A percentile compares a stretch with the other conserved stretches of the same genome.
Conservation (phyloP, 35 echinoderm and acorn worm genomes). For the Apostichopus parvimensis region DNA sequence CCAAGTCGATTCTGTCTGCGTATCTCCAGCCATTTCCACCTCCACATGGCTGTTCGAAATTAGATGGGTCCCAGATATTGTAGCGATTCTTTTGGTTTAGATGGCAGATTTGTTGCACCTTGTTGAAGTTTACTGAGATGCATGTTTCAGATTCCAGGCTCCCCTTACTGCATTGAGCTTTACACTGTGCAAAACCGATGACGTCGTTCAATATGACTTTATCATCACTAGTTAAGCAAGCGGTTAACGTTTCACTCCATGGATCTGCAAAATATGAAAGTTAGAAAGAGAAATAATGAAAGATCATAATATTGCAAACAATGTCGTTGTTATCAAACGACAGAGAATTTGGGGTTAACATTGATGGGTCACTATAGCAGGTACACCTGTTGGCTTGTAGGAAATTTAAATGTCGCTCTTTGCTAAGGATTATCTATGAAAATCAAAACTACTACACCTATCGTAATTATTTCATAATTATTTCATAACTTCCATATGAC, state of each 20-base stretch:
- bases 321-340: too few species aligned
- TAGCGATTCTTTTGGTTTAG: background rate
- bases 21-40: background rate
- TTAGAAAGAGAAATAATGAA: too few species aligned
- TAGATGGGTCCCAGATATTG: background rate
- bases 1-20: background rate
- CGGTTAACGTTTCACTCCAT: background rate
- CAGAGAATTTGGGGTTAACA: too few species aligned
- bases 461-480: background rate
- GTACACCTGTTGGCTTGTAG: too few species aligned
- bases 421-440: too few species aligned
- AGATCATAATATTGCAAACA: too few species aligned
- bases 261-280: background rate
- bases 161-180: background rate
- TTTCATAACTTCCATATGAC: background rate
- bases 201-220: background rate
- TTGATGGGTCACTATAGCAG: too few species aligned
- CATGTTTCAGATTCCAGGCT: background rate
- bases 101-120: background rate
- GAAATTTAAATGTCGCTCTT: too few species aligned
- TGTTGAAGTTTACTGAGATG: background rate
- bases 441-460: too few species aligned
- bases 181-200: background rate
- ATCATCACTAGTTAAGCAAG: background rate
- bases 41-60: background rate